Conservation (phyloP, 2,113 vertebrate species). For the Charadrius vociferus region DNA sequence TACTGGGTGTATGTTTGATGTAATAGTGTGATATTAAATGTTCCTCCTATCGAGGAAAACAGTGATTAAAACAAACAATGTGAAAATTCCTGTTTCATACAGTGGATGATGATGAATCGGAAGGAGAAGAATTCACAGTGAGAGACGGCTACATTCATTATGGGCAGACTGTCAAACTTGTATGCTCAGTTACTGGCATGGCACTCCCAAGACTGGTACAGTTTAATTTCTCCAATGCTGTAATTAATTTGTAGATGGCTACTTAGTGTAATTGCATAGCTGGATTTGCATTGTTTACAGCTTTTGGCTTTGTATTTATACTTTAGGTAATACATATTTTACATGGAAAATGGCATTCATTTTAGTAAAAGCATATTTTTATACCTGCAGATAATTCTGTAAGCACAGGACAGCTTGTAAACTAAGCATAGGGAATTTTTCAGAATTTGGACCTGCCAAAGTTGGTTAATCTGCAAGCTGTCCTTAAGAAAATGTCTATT, state of each 20-base stretch:
- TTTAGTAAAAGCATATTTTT: not conserved
- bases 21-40: not conserved
- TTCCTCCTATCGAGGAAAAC: not conserved
- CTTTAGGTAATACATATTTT: not conserved
- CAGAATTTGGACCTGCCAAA: not conserved
- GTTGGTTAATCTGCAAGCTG: not conserved
- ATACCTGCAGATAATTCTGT: not conserved
- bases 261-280: not conserved
- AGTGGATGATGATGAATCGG: constrained; percentile 99
- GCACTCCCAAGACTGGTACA: constrained; percentile 96
- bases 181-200: constrained; percentile 99
- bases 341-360: not conserved
- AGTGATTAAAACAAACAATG: not conserved
- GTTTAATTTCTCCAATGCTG: constrained; percentile 22
- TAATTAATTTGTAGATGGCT: not conserved
- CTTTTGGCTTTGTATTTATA: not conserved
- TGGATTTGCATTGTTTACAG: not conserved
- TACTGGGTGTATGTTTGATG: not conserved
- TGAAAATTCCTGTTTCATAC: constrained; percentile 44
- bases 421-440: not conserved
- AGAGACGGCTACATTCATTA: constrained; percentile 99
- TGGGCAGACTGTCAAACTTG: constrained; percentile 97
- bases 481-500: not conserved
- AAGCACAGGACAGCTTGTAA: not conserved
- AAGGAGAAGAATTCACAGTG: constrained; percentile 99